Evolutionary conservation across 64 coral and sea anemone genomes (phyloP).

Genomic region (Orbicella faveolata): DNA sequence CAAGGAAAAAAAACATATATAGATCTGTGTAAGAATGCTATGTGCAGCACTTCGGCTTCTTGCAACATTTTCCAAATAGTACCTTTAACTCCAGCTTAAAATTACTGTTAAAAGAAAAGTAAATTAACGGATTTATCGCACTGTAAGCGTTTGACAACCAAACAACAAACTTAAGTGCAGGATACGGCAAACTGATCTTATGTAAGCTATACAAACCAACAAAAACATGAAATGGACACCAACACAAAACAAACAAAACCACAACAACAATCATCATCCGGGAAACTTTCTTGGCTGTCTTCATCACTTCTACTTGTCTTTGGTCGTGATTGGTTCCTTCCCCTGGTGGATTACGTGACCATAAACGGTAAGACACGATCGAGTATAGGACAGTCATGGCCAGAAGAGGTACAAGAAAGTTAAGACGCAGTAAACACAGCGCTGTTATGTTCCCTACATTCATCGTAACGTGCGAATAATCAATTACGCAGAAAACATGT

Average conservation of each 20-base stretch:
- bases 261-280: slow-evolving; percentile 21
- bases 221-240: not conserved
- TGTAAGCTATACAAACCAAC: not conserved
- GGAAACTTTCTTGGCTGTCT: slow-evolving; percentile 22
- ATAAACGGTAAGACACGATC: not conserved
- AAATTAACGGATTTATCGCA: not conserved
- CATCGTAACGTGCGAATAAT: not conserved
- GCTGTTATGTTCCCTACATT: not conserved
- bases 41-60: not conserved
- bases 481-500: not conserved
- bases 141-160: slow-evolving; percentile 10
- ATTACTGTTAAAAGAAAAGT: not conserved
- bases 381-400: not conserved
- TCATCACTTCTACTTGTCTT: not conserved
- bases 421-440: not conserved
- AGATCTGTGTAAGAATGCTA: not conserved
- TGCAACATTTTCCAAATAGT: not conserved
- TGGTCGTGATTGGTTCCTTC: slow-evolving; percentile 16
- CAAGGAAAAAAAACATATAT: too few species aligned
- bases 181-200: not conserved
- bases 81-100: not conserved
- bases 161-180: slow-evolving; percentile 6
- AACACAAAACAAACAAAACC: not conserved
- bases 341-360: slow-evolving; percentile 16
- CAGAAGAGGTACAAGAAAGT: not conserved